Conservation (phyloP, 2,797 vertebrate genomes). For the Argyrosomus regius region DNA sequence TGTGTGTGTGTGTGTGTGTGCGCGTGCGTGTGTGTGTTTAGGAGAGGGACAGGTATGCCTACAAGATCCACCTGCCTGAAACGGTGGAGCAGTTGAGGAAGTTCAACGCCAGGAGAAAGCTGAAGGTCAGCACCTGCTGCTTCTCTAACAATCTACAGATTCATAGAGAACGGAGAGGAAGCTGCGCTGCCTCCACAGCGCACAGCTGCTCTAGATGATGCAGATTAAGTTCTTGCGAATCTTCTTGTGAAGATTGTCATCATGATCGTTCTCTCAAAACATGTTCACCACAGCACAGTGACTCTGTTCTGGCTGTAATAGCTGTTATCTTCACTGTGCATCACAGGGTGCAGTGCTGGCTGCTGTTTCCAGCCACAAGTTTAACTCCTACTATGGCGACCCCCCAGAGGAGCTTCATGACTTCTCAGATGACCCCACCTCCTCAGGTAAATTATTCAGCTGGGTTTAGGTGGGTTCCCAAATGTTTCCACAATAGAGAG, state of each 20-base stretch:
- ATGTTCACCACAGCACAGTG: background rate
- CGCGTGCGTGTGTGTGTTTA: constrained; percentile 59
- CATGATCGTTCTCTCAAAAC: background rate
- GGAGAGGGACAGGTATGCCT: constrained; percentile 99
- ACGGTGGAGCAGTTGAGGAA: constrained; percentile 99
- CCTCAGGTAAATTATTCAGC: constrained; percentile 90
- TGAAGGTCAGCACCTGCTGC: constrained; percentile 88
- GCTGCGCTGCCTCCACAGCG: background rate
- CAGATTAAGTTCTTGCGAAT: constrained; percentile 9
- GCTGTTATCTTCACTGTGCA: background rate
- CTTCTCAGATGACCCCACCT: constrained; percentile 98
- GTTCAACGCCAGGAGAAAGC: constrained; percentile 98
- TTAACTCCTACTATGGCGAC: constrained; percentile 99
- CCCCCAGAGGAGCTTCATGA: constrained; percentile 98
- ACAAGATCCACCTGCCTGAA: constrained; percentile 99
- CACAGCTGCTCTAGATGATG: constrained; percentile 11
- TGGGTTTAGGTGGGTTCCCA: background rate
- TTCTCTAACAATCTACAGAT: background rate
- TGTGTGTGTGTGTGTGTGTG: background rate
- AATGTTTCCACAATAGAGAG: background rate
- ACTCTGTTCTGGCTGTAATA: background rate
- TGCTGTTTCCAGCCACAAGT: constrained; percentile 99
- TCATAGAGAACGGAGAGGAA: constrained; percentile 4
- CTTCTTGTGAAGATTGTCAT: background rate
- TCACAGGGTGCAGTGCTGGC: constrained; percentile 96